Percentiles rank a stretch among this genome's conserved stretches.
phyloP scores from a whole-genome alignment of 2,113 vertebrate genomes.

The Lanius collurio region DNA sequence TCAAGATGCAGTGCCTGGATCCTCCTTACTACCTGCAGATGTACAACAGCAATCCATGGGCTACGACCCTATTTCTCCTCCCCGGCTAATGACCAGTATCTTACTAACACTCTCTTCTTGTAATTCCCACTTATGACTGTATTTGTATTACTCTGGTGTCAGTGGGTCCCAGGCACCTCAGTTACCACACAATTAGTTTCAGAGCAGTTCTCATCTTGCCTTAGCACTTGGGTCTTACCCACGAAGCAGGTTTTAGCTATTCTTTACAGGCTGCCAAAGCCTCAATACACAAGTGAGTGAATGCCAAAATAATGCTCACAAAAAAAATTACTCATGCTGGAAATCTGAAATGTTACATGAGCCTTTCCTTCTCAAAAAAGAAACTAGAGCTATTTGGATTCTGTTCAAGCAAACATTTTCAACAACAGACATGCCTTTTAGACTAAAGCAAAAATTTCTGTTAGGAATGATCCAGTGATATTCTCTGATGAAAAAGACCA shows the following conservation, averaged over 20 bases:
- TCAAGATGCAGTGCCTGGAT: background rate
- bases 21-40: background rate
- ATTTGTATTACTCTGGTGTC: background rate
- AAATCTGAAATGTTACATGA: slow-evolving; percentile 8
- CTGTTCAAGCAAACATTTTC: background rate
- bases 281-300: background rate
- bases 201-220: background rate
- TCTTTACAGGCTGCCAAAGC: background rate
- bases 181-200: background rate
- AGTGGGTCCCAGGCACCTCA: background rate
- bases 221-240: background rate
- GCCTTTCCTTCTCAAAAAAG: background rate
- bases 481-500: background rate
- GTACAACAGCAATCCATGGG: background rate
- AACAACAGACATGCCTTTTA: slow-evolving; percentile 5
- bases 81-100: rapidly evolving
- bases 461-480: background rate
- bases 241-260: background rate
- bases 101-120: background rate
- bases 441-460: background rate
- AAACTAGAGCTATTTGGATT: background rate
- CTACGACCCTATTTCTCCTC: background rate
- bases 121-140: background rate
- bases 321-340: slow-evolving; percentile 42
- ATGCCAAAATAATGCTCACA: background rate